A percentile compares a stretch with the other conserved stretches of the same genome.
Evolutionary conservation across 2,797 vertebrate genomes (phyloP).

Genomic region (Sphenopsis melanotis): DNA sequence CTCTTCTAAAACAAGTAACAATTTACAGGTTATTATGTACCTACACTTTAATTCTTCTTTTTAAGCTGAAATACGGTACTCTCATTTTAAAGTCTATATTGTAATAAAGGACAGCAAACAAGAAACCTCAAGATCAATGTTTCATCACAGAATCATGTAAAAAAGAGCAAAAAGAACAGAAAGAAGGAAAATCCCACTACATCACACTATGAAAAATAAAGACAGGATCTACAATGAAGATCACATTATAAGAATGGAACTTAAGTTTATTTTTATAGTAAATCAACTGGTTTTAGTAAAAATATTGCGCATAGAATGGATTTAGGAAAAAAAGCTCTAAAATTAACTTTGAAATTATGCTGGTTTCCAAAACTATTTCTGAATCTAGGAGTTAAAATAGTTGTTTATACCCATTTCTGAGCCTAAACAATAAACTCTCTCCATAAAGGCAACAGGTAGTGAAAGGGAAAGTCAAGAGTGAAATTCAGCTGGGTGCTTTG

Average conservation of each 20-base stretch:
- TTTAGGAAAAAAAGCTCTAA: not conserved
- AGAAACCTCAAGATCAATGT: not conserved
- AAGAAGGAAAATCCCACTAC: not conserved
- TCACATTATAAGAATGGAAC: not conserved
- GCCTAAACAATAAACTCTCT: not conserved
- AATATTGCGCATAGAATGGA: not conserved
- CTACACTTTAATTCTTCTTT: not conserved
- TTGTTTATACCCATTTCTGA: not conserved
- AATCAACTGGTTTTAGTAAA: not conserved
- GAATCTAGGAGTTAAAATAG: not conserved
- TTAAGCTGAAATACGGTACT: not conserved
- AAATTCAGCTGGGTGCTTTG: not conserved
- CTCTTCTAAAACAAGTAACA: not conserved
- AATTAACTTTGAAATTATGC: not conserved
- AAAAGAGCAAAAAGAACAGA: not conserved
- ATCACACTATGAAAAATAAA: not conserved
- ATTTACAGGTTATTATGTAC: not conserved
- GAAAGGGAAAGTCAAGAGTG: not conserved
- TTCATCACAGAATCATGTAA: not conserved
- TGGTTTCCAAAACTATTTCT: not conserved
- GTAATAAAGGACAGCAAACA: not conserved
- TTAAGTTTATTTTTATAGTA: not conserved
- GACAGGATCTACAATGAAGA: not conserved
- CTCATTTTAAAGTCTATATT: not conserved
- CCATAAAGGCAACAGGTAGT: not conserved